Percentiles rank a stretch among this genome's conserved stretches.
These are phyloP conservation scores for Pseudolaguvia tuberculata DNA, from an alignment of 2,113 vertebrate species.

Conservation along the genomic window DNA sequence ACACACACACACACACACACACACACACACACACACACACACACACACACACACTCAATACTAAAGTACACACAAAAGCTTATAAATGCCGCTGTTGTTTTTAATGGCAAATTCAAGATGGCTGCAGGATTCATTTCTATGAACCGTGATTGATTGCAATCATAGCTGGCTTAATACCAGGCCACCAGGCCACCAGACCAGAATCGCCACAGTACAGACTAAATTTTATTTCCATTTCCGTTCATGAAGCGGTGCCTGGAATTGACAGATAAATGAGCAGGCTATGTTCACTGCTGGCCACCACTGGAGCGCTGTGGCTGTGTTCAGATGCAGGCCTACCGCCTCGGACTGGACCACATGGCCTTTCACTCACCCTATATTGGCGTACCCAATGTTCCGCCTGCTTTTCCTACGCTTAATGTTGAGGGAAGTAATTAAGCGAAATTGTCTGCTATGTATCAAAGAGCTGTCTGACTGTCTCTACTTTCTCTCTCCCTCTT, in stretches of 20 bases:
- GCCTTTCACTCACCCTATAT: constrained; percentile 30
- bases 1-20: no score
- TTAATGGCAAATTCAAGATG: not conserved
- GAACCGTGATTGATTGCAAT: constrained; percentile 1
- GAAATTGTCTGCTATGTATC: constrained; percentile 47
- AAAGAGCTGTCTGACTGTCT: constrained; percentile 32
- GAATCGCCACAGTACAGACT: constrained; percentile 23
- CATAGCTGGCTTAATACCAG: constrained; percentile 27
- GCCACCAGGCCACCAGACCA: constrained; percentile 31
- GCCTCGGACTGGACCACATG: constrained; percentile 34
- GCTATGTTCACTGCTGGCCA: constrained; percentile 23
- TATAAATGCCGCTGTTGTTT: no score
- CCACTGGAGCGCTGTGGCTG: constrained; percentile 20
- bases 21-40: no score
- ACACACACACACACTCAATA: no score
- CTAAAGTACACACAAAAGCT: no score
- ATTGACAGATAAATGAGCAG: constrained; percentile 36
- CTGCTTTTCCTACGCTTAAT: constrained; percentile 45
- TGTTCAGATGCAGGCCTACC: constrained; percentile 25
- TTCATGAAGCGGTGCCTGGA: constrained; percentile 30
- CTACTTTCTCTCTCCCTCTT: constrained; percentile 3
- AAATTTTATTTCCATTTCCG: constrained; percentile 37
- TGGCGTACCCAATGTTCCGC: constrained; percentile 43
- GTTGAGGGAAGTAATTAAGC: constrained; percentile 52
- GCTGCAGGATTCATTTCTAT: not conserved